Conservation (phyloP, 2,113 vertebrate species). For the Syngnathus scovelli region DNA sequence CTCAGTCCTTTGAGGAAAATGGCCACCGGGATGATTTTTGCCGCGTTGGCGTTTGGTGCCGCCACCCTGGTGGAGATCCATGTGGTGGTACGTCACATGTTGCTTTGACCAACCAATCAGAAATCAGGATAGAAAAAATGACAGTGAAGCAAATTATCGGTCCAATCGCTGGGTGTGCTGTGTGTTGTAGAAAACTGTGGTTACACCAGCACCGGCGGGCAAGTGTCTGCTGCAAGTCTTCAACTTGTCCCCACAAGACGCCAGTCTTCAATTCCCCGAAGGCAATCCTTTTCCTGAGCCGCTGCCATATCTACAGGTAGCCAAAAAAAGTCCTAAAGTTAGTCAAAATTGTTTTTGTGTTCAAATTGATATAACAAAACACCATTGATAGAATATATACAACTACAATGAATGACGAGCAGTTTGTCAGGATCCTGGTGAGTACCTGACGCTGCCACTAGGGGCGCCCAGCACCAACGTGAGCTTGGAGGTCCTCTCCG, state of each 20-base stretch:
- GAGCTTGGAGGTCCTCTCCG: slow-evolving; percentile 51
- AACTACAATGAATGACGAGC: background rate
- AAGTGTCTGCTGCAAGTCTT: slow-evolving; percentile 79
- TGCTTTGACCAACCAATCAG: background rate
- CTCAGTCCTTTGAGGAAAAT: slow-evolving; percentile 88
- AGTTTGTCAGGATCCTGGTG: slow-evolving; percentile 72
- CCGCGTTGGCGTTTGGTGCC: slow-evolving; percentile 81
- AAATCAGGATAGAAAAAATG: background rate
- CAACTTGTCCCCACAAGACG: slow-evolving; percentile 75
- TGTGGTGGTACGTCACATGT: slow-evolving; percentile 75
- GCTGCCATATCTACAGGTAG: slow-evolving; percentile 73
- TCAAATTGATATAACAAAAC: too few relatives aligned
- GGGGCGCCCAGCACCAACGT: slow-evolving; percentile 49
- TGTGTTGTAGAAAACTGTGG: slow-evolving; percentile 74
- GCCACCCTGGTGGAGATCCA: slow-evolving; percentile 85
- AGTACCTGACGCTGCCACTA: slow-evolving; percentile 73
- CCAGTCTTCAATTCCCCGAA: slow-evolving; percentile 64
- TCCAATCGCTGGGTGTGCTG: background rate
- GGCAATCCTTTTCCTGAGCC: slow-evolving; percentile 61
- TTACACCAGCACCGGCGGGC: slow-evolving; percentile 62
- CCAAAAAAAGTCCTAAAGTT: too few relatives aligned
- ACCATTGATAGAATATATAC: too few relatives aligned
- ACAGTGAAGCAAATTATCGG: background rate
- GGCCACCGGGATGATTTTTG: slow-evolving; percentile 88
- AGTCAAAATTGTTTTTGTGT: background rate